Conservation (phyloP, 1,140 invertebrate genomes). For the Campoletis sonorensis region DNA sequence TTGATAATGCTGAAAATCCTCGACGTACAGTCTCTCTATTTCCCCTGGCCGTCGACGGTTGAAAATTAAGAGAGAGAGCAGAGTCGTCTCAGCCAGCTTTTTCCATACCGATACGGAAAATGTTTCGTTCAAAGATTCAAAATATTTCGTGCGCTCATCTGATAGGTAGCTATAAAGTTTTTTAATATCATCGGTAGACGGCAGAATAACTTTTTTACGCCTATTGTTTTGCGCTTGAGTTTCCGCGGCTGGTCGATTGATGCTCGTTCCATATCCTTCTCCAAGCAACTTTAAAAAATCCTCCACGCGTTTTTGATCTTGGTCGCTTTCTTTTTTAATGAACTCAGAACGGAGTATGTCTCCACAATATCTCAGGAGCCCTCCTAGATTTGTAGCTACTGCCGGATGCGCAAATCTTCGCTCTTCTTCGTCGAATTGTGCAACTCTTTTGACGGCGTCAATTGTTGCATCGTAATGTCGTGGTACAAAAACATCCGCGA, state of each 20-base stretch:
- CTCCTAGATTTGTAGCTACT: slow-evolving; percentile 33
- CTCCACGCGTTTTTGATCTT: slow-evolving; percentile 34
- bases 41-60: slow-evolving; percentile 26
- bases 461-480: slow-evolving; percentile 37
- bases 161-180: slow-evolving; percentile 14
- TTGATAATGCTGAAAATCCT: background rate
- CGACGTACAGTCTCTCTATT: background rate
- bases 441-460: slow-evolving; percentile 15
- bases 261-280: slow-evolving; percentile 29
- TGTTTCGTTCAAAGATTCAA: background rate
- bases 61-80: slow-evolving; percentile 29
- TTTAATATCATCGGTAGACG: slow-evolving; percentile 34
- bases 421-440: slow-evolving; percentile 38
- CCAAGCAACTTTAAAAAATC: slow-evolving; percentile 39
- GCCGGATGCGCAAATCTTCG: slow-evolving; percentile 34
- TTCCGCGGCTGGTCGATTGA: slow-evolving; percentile 41
- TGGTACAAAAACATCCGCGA: slow-evolving; percentile 29
- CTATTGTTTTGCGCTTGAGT: slow-evolving; percentile 35
- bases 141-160: slow-evolving; percentile 2
- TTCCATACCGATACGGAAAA: background rate
- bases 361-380: slow-evolving; percentile 28
- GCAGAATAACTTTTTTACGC: slow-evolving; percentile 40
- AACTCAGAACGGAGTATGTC: slow-evolving; percentile 28
- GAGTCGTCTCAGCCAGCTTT: slow-evolving; percentile 19
- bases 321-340: slow-evolving; percentile 37